Evolutionary conservation across 2,797 vertebrate species (phyloP).

Genomic region (Hoplostethus atlanticus): DNA sequence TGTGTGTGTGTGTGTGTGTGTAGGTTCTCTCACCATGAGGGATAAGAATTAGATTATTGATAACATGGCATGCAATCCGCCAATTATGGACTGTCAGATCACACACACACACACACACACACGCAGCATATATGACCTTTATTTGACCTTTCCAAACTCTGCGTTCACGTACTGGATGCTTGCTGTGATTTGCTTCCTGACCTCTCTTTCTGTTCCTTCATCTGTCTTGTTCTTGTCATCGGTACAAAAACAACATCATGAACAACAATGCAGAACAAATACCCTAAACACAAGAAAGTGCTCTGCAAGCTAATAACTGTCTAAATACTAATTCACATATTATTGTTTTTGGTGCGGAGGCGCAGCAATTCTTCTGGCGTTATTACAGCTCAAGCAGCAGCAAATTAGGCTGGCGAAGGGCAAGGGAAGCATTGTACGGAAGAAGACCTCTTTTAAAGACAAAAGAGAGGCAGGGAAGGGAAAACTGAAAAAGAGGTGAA

Average conservation of each 20-base stretch:
- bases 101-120: background rate
- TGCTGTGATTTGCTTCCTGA: conserved; percentile 20
- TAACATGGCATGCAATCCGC: conserved; percentile 19
- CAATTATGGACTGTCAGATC: conserved; percentile 27
- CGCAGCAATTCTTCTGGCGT: conserved; percentile 43
- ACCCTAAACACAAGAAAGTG: conserved; percentile 21
- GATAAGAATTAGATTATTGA: conserved; percentile 30
- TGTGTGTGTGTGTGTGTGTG: background rate
- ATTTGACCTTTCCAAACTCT: too few species aligned
- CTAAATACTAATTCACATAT: conserved; percentile 39
- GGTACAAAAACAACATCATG: background rate
- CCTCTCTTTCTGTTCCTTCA: conserved; percentile 25
- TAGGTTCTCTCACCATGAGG: conserved; percentile 18
- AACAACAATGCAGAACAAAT: conserved; percentile 7
- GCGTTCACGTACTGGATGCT: background rate
- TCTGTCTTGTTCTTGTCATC: conserved; percentile 31
- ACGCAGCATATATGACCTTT: background rate
- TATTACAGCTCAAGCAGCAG: conserved; percentile 50
- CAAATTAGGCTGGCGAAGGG: conserved; percentile 50
- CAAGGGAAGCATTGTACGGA: conserved; percentile 23
- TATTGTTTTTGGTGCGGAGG: conserved; percentile 29
- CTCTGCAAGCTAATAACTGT: conserved; percentile 36
- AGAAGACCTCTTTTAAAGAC: conserved; percentile 22
- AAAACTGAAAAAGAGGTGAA: conserved; percentile 49
- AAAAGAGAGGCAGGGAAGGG: conserved; percentile 31